Conservation (phyloP, 1,140 invertebrate species). For the Brachionus manjavacas region DNA sequence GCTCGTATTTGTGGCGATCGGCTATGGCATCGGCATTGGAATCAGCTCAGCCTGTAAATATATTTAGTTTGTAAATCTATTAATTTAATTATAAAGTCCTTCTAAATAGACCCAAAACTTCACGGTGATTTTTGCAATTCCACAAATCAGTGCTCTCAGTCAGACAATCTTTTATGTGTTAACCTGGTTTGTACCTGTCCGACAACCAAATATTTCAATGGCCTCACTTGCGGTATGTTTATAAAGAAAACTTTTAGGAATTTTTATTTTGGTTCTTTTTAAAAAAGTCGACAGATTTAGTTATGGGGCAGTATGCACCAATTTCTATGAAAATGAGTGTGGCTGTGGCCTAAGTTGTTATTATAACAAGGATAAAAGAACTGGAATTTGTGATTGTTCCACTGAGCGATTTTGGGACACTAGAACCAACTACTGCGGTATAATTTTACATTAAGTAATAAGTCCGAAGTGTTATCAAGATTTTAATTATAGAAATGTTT, state of each 20-base stretch:
- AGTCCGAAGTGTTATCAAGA: background rate
- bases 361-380: background rate
- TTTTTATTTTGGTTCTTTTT: background rate
- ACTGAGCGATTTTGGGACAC: background rate
- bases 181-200: background rate
- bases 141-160: background rate
- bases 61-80: background rate
- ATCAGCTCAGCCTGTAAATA: background rate
- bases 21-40: background rate
- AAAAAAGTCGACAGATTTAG: background rate
- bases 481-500: background rate
- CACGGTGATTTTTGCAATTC: conserved; percentile 24
- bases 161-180: background rate
- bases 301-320: background rate
- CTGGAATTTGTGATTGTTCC: background rate
- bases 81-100: no score
- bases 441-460: background rate
- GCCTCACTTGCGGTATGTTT: background rate
- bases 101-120: background rate
- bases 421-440: background rate
- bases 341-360: background rate
- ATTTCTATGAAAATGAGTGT: background rate
- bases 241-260: background rate
- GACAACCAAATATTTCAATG: conserved; percentile 13
- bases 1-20: background rate